Conservation (phyloP, 2,797 vertebrate species). For the Sebastes dallii region DNA sequence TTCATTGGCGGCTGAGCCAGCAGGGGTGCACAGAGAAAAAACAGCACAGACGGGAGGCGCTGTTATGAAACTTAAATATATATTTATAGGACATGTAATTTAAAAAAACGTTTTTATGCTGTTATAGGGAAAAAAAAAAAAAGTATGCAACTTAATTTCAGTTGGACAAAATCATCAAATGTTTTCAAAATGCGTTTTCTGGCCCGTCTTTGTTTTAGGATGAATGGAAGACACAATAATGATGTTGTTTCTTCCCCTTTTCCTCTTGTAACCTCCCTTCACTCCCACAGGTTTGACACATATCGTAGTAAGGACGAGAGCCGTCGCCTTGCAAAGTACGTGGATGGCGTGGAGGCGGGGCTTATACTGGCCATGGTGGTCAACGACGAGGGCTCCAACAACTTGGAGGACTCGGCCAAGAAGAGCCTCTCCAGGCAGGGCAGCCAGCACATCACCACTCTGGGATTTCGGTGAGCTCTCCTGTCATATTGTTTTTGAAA, state of each 20-base stretch:
- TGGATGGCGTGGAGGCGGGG: constrained; percentile 83
- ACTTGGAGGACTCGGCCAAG: constrained; percentile 90
- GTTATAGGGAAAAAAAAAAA: no score
- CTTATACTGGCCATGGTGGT: constrained; percentile 90
- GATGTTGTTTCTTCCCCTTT: not conserved
- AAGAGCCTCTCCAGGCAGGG: constrained; percentile 89
- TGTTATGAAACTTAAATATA: not conserved
- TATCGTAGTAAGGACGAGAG: constrained; percentile 93
- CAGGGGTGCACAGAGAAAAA: not conserved
- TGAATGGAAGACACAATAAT: not conserved
- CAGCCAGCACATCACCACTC: constrained; percentile 89
- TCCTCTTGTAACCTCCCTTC: not conserved
- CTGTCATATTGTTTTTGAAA: not conserved
- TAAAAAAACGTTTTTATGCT: no score
- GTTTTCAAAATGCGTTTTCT: not conserved
- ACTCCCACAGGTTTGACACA: constrained; percentile 89
- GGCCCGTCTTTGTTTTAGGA: not conserved
- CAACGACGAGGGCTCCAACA: constrained; percentile 95
- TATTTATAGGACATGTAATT: not conserved
- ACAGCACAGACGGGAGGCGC: not conserved
- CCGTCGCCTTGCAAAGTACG: constrained; percentile 86
- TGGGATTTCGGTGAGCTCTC: constrained; percentile 89
- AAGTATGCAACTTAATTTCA: no score
- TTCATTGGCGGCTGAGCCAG: not conserved
- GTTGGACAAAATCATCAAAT: no score